A percentile compares a stretch with the other conserved stretches of the same genome.
phyloP scores from a whole-genome alignment of 2,113 vertebrate species.

The Melierax canorus region DNA sequence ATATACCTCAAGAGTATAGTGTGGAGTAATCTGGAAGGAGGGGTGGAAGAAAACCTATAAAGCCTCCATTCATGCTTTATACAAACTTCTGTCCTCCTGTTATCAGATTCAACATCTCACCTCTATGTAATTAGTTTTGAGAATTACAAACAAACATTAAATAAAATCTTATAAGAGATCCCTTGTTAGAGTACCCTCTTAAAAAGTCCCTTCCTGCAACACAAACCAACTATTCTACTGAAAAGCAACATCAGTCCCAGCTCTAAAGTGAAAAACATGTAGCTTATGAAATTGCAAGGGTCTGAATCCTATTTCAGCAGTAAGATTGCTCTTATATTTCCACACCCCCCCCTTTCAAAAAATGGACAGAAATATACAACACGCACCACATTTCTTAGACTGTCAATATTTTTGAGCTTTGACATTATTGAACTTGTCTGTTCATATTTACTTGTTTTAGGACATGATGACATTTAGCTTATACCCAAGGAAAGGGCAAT shows the following conservation, averaged over 20 bases:
- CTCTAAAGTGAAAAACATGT: background rate
- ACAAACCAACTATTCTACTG: background rate
- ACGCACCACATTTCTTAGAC: background rate
- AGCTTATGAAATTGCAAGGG: background rate
- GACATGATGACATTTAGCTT: background rate
- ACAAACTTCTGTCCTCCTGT: background rate
- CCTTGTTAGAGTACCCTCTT: background rate
- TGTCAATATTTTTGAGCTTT: background rate
- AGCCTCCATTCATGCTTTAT: background rate
- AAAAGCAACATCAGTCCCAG: background rate
- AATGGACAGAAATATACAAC: background rate
- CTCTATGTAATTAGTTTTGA: background rate
- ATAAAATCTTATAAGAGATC: background rate
- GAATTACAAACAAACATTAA: constrained; percentile 13
- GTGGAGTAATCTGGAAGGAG: background rate
- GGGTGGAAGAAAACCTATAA: background rate
- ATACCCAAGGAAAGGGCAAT: background rate
- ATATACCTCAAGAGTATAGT: background rate
- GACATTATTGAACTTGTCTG: background rate
- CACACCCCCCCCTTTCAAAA: background rate
- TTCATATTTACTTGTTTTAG: background rate
- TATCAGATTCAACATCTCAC: constrained; percentile 7
- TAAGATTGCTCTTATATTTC: background rate
- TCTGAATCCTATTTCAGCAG: background rate
- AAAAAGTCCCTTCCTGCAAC: background rate